These are phyloP conservation scores for Kryptopterus vitreolus DNA, from an alignment of 2,797 vertebrate genomes.

Conservation along the genomic window DNA sequence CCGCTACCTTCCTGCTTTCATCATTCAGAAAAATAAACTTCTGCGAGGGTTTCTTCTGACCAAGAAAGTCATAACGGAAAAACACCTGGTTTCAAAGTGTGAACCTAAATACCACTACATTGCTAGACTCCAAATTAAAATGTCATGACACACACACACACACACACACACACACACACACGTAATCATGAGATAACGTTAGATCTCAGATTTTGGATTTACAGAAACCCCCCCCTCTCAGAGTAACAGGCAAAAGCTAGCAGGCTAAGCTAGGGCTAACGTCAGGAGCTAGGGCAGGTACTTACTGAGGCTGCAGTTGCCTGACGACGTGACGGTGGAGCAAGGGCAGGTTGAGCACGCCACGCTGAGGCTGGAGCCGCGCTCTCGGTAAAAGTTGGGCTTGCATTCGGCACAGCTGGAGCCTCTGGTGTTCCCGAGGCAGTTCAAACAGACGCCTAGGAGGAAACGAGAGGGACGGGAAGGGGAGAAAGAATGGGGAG, in stretches of 20 bases:
- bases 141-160: constrained; percentile 16
- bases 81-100: background rate
- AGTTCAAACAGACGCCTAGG: constrained; percentile 76
- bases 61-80: background rate
- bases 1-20: background rate
- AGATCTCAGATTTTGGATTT: constrained; percentile 27
- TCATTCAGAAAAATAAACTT: constrained; percentile 35
- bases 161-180: too few relatives aligned
- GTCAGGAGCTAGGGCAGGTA: constrained; percentile 3
- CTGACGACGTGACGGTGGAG: constrained; percentile 77
- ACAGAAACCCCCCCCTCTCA: constrained; percentile 4
- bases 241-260: constrained; percentile 26
- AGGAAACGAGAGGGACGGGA: constrained; percentile 38
- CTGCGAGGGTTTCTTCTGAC: background rate
- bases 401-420: constrained; percentile 77
- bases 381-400: constrained; percentile 71
- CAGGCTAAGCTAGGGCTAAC: constrained; percentile 22
- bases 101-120: background rate
- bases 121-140: background rate
- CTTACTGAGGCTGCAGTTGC: constrained; percentile 78
- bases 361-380: constrained; percentile 27
- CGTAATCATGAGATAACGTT: constrained; percentile 21
- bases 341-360: constrained; percentile 78
- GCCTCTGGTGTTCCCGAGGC: constrained; percentile 77
- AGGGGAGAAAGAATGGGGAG: constrained; percentile 21